Conservation (phyloP, 2,888 invertebrate species). For the Germaria angustata region DNA sequence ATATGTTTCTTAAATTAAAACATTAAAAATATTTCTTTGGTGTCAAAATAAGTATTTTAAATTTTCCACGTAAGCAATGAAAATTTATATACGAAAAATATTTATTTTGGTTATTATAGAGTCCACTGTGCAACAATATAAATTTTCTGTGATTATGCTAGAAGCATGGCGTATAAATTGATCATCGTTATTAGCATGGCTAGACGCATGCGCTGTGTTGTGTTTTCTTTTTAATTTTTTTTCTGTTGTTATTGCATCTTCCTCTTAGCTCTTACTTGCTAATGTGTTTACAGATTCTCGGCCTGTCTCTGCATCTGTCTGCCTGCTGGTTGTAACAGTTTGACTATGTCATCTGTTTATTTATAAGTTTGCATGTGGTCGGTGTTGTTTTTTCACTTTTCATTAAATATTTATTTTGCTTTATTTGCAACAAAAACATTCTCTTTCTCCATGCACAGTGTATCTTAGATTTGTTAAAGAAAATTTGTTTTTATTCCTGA, state of each 20-base stretch:
- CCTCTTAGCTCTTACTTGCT: constrained; percentile 8
- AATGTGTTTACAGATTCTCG: constrained; percentile 28
- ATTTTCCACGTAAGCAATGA: too few species aligned
- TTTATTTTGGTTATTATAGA: too few species aligned
- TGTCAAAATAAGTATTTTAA: too few species aligned
- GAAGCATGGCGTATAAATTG: constrained; percentile 2
- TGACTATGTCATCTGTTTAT: constrained; percentile 43
- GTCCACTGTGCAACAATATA: constrained; percentile 38
- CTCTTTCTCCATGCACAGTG: constrained; percentile 29
- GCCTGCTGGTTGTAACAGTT: constrained; percentile 29
- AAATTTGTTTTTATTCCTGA: constrained; percentile 41
- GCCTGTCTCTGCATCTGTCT: background rate
- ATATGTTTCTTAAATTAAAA: too few species aligned
- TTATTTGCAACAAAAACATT: constrained; percentile 32
- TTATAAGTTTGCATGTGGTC: constrained; percentile 42
- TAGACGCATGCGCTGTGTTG: constrained; percentile 67
- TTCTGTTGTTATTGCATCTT: background rate
- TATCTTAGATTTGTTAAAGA: constrained; percentile 27
- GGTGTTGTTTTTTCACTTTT: constrained; percentile 40
- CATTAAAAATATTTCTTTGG: too few species aligned
- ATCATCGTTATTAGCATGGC: constrained; percentile 57
- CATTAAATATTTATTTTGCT: constrained; percentile 17
- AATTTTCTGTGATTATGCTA: constrained; percentile 9
- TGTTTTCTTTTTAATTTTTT: too few species aligned
- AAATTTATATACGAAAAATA: too few species aligned